Conservation (phyloP, 2,797 vertebrate species). For the Euthynnus affinis region DNA sequence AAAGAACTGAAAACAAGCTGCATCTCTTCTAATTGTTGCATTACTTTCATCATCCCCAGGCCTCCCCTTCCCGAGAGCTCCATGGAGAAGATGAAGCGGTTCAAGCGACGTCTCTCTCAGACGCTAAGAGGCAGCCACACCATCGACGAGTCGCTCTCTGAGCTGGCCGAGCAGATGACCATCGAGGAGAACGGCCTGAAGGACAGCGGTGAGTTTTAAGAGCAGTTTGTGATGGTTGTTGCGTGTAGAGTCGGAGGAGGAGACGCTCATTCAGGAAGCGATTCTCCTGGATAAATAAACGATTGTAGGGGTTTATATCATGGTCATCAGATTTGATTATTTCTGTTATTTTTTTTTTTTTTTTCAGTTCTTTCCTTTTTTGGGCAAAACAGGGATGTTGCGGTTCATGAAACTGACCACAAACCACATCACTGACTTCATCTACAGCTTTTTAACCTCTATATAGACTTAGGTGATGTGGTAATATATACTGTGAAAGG, state of each 20-base stretch:
- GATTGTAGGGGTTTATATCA: not conserved
- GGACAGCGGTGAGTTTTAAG: conserved; percentile 89
- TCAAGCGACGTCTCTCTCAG: conserved; percentile 94
- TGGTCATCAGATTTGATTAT: not conserved
- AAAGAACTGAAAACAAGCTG: not conserved
- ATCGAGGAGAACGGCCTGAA: conserved; percentile 95
- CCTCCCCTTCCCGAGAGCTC: conserved; percentile 87
- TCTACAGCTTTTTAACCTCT: not conserved
- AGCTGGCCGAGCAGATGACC: conserved; percentile 97
- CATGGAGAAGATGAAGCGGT: conserved; percentile 95
- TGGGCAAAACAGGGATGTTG: not conserved
- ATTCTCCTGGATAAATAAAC: not conserved
- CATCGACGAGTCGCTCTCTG: conserved; percentile 96
- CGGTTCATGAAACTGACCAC: no score
- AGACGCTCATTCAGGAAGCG: no score
- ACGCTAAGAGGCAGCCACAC: conserved; percentile 96
- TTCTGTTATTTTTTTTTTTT: not conserved
- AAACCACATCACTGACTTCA: not conserved
- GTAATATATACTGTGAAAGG: not conserved
- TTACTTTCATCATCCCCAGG: conserved; percentile 74
- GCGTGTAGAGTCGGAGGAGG: no score
- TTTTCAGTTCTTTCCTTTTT: no score
- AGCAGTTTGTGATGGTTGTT: no score
- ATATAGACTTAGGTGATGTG: not conserved
- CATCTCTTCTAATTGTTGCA: conserved; percentile 7